Evolutionary conservation across 2,797 vertebrate genomes (phyloP).

Genomic region (Mallotus villosus): DNA sequence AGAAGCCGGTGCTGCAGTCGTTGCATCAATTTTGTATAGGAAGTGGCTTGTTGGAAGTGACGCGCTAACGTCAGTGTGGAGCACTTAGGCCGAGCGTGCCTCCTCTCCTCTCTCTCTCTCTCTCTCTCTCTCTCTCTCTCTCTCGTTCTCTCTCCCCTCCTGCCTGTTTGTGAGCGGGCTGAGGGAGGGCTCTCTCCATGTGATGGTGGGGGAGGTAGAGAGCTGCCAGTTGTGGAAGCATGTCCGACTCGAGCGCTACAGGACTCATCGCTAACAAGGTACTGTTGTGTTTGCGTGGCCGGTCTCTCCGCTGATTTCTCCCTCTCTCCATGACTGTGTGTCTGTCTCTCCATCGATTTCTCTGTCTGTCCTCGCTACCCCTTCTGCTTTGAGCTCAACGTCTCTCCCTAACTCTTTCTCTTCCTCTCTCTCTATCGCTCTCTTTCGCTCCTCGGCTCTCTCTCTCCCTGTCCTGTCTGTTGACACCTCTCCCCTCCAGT

Average conservation of each 20-base stretch:
- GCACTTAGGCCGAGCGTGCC: slow-evolving; percentile 62
- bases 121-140: not conserved
- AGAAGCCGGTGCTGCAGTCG: slow-evolving; percentile 68
- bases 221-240: slow-evolving; percentile 68
- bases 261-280: slow-evolving; percentile 79
- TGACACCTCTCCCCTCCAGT: not conserved
- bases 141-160: not conserved
- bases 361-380: slow-evolving; percentile 16
- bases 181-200: slow-evolving; percentile 61
- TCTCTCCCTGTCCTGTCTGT: not conserved
- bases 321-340: slow-evolving; percentile 39
- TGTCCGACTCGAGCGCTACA: slow-evolving; percentile 79
- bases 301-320: slow-evolving; percentile 40
- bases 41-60: slow-evolving; percentile 68
- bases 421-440: slow-evolving; percentile 26
- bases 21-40: slow-evolving; percentile 77
- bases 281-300: slow-evolving; percentile 51
- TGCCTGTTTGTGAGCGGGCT: slow-evolving; percentile 46
- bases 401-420: slow-evolving; percentile 5
- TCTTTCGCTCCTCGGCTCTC: slow-evolving; percentile 7
- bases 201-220: slow-evolving; percentile 61
- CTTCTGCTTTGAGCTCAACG: not conserved
- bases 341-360: slow-evolving; percentile 39
- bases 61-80: slow-evolving; percentile 64
- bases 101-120: slow-evolving; percentile 12